Percentiles rank a stretch among this genome's conserved stretches.
Evolutionary conservation across 2,888 invertebrate genomes (phyloP).

Genomic region (Pristionchus japonicus): DNA sequence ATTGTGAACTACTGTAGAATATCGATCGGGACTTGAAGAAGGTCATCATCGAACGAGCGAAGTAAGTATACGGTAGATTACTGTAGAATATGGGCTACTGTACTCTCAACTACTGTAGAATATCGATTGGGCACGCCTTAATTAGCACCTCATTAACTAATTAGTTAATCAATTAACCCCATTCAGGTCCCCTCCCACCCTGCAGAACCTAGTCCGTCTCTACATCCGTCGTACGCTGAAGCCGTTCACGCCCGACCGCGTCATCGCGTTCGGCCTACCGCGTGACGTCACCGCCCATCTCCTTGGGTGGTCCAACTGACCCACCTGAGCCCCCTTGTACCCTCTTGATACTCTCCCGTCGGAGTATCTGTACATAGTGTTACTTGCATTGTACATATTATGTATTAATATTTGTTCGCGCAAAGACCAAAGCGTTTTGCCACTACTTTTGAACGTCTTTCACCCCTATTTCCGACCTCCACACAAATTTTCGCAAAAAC

Average conservation of each 20-base stretch:
- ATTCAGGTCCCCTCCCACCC: slow-evolving; percentile 62
- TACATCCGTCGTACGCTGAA: slow-evolving; percentile 57
- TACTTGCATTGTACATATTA: neutral
- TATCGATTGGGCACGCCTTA: too few relatives aligned
- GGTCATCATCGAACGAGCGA: too few relatives aligned
- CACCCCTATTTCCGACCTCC: neutral
- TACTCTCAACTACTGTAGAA: too few relatives aligned
- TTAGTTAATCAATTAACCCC: too few relatives aligned
- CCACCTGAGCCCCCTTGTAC: neutral
- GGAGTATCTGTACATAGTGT: slow-evolving; percentile 27
- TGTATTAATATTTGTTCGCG: slow-evolving; percentile 1
- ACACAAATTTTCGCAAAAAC: neutral
- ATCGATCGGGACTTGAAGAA: too few relatives aligned
- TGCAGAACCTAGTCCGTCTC: slow-evolving; percentile 63
- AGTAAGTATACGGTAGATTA: too few relatives aligned
- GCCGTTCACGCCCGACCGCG: slow-evolving; percentile 55
- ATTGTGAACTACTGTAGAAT: too few relatives aligned
- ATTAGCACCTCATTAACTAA: too few relatives aligned
- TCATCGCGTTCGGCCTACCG: slow-evolving; percentile 61
- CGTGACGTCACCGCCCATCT: slow-evolving; percentile 59
- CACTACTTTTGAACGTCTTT: neutral
- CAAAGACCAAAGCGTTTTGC: slow-evolving; percentile 4
- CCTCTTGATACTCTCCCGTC: neutral
- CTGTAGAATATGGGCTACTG: too few relatives aligned
- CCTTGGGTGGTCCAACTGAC: slow-evolving; percentile 55